Evolutionary conservation across 2,797 vertebrate species (phyloP), one percentile per base, ranked within the genome.

Genomic region (Cynopterus sphinx): DNA sequence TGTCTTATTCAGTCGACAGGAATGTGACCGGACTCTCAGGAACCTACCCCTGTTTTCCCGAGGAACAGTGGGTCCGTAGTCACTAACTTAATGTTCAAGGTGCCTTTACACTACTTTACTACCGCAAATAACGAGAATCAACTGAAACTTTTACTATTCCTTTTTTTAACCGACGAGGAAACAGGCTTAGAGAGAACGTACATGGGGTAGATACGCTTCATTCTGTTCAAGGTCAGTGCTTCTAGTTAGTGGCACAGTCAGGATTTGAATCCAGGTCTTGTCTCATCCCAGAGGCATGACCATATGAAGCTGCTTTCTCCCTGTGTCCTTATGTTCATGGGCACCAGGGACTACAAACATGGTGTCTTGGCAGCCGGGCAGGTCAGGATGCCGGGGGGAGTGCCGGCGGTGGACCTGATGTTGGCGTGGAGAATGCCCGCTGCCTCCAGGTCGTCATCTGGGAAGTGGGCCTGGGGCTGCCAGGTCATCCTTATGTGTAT

Each of bases 291-390:
- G 61, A 78, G 43, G 10, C 41, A 24, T 1, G 33, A 28, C 28
- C 3, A 0, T 2, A 1, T 0, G 3, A 75, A 51, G 65, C 43
- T 4, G 1, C 11, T 24, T 21, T 59, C 10, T 39, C 36, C 57
- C n/a, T 19, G 0, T 0, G 0, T 9, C 39, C 65, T 63, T 26
- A 19, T 0, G 0, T 21, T 36, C 5, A 0, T 1, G 0, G 16
- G 1, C 9, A 0, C 10, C 0, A 17, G 43, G 19, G 16, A 4
- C 73, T 26, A 17, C 8, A 2, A 5, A 13, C 68, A 46, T 8
- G 53, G 26, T 19, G 24, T 68, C 33, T 43, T 21, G 0, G 41
- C 3, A 59, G 12, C 13, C 74, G 1, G 82, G 71, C 77, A 73
- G 24, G 11, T 31, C 4, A 41, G 28, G 24, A 0, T 1, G 6